Conservation (phyloP, 2,888 invertebrate genomes). For the Hypena proboscidalis region DNA sequence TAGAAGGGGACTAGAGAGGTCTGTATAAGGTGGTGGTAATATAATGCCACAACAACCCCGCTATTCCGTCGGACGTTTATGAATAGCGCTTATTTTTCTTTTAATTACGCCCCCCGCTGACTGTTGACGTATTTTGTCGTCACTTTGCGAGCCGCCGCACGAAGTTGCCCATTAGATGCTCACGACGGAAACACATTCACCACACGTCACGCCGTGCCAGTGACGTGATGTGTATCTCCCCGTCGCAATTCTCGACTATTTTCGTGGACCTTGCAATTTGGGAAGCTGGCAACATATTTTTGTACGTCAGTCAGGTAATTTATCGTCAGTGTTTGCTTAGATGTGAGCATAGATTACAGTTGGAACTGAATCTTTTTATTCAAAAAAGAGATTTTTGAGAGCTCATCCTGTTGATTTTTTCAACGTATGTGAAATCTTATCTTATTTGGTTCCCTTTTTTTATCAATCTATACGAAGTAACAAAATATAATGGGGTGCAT, state of each 20-base stretch:
- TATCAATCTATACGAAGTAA: too few relatives aligned
- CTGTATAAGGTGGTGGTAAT: constrained; percentile 57
- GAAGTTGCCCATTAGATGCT: constrained; percentile 32
- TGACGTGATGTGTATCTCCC: constrained; percentile 19
- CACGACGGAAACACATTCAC: constrained; percentile 30
- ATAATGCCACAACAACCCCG: constrained; percentile 70
- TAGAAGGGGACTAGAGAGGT: constrained; percentile 43
- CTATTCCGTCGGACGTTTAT: constrained; percentile 78
- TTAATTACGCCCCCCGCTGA: constrained; percentile 76
- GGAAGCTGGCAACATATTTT: neutral
- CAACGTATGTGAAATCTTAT: too few relatives aligned
- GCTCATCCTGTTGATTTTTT: too few relatives aligned
- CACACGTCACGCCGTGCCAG: constrained; percentile 25
- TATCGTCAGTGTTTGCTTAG: neutral
- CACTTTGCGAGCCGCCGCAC: constrained; percentile 35
- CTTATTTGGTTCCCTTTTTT: too few relatives aligned
- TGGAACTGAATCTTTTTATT: too few relatives aligned
- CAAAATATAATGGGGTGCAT: too few relatives aligned
- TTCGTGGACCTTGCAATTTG: constrained; percentile 18
- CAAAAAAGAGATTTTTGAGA: too few relatives aligned
- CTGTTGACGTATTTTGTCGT: constrained; percentile 62
- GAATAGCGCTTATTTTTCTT: constrained; percentile 84
- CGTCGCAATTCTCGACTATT: constrained; percentile 13
- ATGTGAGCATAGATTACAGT: neutral
- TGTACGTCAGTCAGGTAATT: neutral